phyloP scores from a whole-genome alignment of 2,113 vertebrate species.

The Pristiophorus japonicus region DNA sequence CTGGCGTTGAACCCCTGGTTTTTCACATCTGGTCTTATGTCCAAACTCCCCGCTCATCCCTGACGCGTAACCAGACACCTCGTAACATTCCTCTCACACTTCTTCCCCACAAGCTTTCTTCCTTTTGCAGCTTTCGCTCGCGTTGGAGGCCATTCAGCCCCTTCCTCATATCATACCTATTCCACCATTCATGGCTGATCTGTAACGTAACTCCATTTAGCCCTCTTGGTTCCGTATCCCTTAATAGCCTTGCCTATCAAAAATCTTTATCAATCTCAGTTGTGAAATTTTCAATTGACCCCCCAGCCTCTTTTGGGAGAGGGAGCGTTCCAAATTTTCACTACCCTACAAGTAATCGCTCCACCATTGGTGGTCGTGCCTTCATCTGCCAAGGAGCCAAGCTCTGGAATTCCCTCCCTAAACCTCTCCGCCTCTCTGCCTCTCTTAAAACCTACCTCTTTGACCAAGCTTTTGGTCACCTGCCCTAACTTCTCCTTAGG shows the following conservation, averaged over 20 bases:
- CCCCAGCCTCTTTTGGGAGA: not conserved
- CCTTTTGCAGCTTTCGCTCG: not conserved
- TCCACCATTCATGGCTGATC: not conserved
- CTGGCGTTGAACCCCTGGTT: not conserved
- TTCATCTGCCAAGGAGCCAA: too few relatives aligned
- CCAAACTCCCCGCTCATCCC: not conserved
- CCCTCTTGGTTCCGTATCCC: not conserved
- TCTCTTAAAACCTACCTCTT: too few relatives aligned
- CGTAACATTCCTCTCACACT: not conserved
- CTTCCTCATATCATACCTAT: not conserved
- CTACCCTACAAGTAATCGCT: not conserved
- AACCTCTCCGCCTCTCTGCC: too few relatives aligned
- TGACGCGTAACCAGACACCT: not conserved
- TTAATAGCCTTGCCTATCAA: not conserved
- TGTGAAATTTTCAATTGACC: not conserved
- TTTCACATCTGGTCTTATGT: not conserved
- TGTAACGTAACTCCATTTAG: not conserved
- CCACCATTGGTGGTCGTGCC: too few relatives aligned
- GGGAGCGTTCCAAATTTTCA: not conserved
- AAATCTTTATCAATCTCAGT: not conserved
- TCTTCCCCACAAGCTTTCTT: not conserved
- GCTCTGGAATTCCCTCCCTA: too few relatives aligned
- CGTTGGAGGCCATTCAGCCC: not conserved
- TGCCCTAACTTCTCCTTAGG: too few relatives aligned
- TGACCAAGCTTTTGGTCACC: too few relatives aligned